A percentile compares a stretch with the other conserved stretches of the same genome.
These are phyloP conservation scores for Heterodera schachtii DNA, from an alignment of 1,140 invertebrate species.

Conservation along the genomic window DNA sequence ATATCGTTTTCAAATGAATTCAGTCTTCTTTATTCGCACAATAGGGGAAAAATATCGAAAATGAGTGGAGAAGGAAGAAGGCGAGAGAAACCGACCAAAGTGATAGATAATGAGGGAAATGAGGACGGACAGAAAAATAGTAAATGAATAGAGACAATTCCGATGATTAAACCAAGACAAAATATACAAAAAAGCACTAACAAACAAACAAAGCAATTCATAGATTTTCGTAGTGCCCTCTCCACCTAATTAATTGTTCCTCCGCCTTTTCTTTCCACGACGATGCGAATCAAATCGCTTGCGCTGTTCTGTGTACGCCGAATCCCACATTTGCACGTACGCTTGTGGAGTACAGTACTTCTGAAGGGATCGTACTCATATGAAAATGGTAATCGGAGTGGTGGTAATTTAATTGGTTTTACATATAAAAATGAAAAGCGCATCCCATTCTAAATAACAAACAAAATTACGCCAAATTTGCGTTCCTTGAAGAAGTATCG, in stretches of 20 bases:
- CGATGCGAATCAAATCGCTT: constrained; percentile 19
- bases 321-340: constrained; percentile 27
- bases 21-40: not conserved
- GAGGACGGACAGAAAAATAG: not conserved
- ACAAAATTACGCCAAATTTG: constrained; percentile 21
- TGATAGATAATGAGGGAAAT: not conserved
- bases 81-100: not conserved
- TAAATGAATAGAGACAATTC: not conserved
- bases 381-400: too few relatives aligned
- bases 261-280: constrained; percentile 16
- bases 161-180: constrained; percentile 6
- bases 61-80: not conserved
- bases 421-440: not conserved
- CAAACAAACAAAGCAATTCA: not conserved
- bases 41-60: not conserved
- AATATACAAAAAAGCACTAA: constrained; percentile 20
- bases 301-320: constrained; percentile 3
- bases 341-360: constrained; percentile 25
- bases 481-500: constrained; percentile 77
- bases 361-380: not conserved
- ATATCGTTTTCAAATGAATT: not conserved
- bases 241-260: constrained; percentile 22
- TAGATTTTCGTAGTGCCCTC: not conserved
- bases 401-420: too few relatives aligned
- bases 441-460: not conserved